A percentile compares a stretch with the other conserved stretches of the same genome.
These are phyloP conservation scores for Zelostemma sp. DNA, from an alignment of 1,140 invertebrate species.

Conservation along the genomic window DNA sequence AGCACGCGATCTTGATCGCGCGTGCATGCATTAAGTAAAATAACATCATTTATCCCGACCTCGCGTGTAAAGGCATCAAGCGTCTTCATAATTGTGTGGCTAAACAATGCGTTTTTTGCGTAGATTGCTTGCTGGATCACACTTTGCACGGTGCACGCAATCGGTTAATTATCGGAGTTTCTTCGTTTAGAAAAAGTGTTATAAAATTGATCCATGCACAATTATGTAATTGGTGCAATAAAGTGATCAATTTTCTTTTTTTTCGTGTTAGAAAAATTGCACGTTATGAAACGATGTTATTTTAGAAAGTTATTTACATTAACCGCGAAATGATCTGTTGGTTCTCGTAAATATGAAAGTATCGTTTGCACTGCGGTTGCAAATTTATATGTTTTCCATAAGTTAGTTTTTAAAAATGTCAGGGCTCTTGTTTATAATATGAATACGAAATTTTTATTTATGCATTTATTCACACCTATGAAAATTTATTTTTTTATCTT, in stretches of 20 bases:
- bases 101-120: conserved; percentile 1
- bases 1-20: neutral
- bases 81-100: conserved; percentile 1
- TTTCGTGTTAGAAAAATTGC: neutral
- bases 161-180: conserved; percentile 1
- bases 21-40: neutral
- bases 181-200: neutral
- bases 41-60: neutral
- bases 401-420: too few species aligned
- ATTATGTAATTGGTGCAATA: neutral
- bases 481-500: too few species aligned
- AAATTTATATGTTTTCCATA: too few species aligned
- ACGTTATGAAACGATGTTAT: too few species aligned
- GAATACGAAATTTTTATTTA: too few species aligned
- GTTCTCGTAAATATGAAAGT: too few species aligned
- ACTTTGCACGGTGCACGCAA: conserved; percentile 2
- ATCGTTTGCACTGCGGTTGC: too few species aligned
- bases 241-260: neutral
- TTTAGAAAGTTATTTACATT: too few species aligned
- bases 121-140: neutral
- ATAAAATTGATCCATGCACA: neutral
- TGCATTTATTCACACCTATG: too few species aligned
- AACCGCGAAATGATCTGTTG: too few species aligned
- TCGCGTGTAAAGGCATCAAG: conserved; percentile 1
- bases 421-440: too few species aligned